Evolutionary conservation across 2,797 vertebrate genomes (phyloP).

Genomic region (Gymnoscopelus braueri): DNA sequence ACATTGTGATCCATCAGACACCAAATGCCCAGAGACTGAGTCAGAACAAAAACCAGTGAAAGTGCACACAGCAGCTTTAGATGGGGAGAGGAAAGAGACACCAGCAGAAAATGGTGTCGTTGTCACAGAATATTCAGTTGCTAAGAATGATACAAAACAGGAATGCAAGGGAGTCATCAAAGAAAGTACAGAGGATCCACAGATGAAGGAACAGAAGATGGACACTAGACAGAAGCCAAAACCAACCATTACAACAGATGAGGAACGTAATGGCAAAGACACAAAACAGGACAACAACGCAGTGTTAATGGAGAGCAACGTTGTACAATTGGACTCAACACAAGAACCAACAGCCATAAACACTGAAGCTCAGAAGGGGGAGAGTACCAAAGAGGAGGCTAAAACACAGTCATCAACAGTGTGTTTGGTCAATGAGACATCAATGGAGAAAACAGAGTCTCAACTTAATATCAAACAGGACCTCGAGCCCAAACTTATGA

Average conservation of each 20-base stretch:
- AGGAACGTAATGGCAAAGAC: neutral
- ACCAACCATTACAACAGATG: slow-evolving; percentile 9
- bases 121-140: slow-evolving; percentile 14
- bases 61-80: slow-evolving; percentile 1
- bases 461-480: neutral
- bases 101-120: slow-evolving; percentile 2
- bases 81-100: slow-evolving; percentile 22
- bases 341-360: neutral
- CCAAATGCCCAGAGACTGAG: slow-evolving; percentile 22
- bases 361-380: neutral
- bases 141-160: slow-evolving; percentile 14
- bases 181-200: slow-evolving; percentile 32
- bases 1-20: slow-evolving; percentile 29
- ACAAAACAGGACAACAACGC: slow-evolving; percentile 1
- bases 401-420: neutral
- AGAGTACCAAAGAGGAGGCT: slow-evolving; percentile 1
- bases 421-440: neutral
- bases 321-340: neutral
- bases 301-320: slow-evolving; percentile 1
- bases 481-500: neutral
- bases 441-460: neutral
- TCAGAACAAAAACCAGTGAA: slow-evolving; percentile 24
- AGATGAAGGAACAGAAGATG: neutral
- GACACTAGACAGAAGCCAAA: slow-evolving; percentile 30
- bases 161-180: slow-evolving; percentile 9